Evolutionary conservation across 2,888 invertebrate species (phyloP), one percentile per base, ranked within the genome.

Genomic region (Agonum fuliginosum): DNA sequence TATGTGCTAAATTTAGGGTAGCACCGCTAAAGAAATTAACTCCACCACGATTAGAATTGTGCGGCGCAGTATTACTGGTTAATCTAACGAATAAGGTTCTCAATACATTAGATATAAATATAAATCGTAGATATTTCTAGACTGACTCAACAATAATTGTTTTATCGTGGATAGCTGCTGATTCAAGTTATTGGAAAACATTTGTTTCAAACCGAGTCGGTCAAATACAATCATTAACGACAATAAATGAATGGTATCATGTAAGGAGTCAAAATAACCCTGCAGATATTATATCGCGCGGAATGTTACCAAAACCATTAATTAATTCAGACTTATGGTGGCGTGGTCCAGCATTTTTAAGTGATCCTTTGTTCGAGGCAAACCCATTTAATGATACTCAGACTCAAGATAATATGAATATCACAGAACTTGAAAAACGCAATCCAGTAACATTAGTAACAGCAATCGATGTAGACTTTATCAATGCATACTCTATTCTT

Each of bases 201-300:
- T 43, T 43, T 12, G 43, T 43, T n/a, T 4, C 43, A 43, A 43
- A 43, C n/a, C 10, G 43, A 43, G n/a, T 43, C 3, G 43, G 5
- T 3, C 5, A 70, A 14, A 79, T 79, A 8, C 80, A 19, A 14
- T 24, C 30, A 8, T n/a, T 76, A 8, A 71, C 65, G 0, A 20
- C 1, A 0, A 24, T 37, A 3, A 19, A 10, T 8, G 30, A n/a
- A 5, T 79, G 78, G 78, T 14, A 62, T 3, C 74, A 79, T 30
- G 78, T 79, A 0, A 14, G 27, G 8, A 19, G 69, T 0, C 27
- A 67, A 4, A 37, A 54, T 2, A 79, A 79, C 48, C 79, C 79
- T 0, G 79, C 77, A 0, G 78, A 79, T 12, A 14, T 72, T 0
- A 30, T 72, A 1, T 79, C 79, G n/a, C 34, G 78, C 1, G 77